Base-by-base conservation (phyloP, 2,888 invertebrate species). In the Helleia helle region DNA sequence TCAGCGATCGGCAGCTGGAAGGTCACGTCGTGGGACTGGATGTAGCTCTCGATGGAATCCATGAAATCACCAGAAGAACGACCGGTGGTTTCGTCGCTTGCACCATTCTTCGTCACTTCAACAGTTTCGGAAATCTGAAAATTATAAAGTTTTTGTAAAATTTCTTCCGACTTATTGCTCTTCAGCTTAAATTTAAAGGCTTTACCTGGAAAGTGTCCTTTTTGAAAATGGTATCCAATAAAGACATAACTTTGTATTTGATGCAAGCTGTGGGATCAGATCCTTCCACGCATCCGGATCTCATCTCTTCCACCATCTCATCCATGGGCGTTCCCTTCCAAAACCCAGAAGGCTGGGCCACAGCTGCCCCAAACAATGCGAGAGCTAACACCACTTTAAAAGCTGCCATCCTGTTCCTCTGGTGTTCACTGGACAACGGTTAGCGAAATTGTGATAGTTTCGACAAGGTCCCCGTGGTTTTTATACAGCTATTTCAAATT, bases 201-300 rank as follows among this genome's bases (percentile, higher is more conserved):
- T n/a, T 28, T 83, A 92, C 93, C 89, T 92, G 90, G 77, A 89
- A 92, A 53, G 88, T 89, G 65, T 93, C 93, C 79, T 93, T 91
- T 70, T 90, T 90, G 74, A 93, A 88, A 56, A 93, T 88, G 58
- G 90, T 90, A 71, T 93, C 93, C 67, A 94, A 77, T 51, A 93
- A 87, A 48, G 90, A 90, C 86, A 94, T 90, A 49, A 93, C 91
- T 69, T 92, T 93, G 85, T 90, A 92, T 73, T 94, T 93, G 74
- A 94, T 89, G 77, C 94, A 94, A 50, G 93, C 90, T 42, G 93
- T 87, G 12, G 92, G 90, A 67, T 93, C 93, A 54, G 90, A 90
- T 54, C 91, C 91, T 56, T 89, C 89, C 27, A 88, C 86, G 70
- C 94, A 94, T 62, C 91, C 90, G 41, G 86, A 86, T 62, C 90